phyloP scores from a whole-genome alignment of 2,113 vertebrate genomes.

The Clarias batrachus region DNA sequence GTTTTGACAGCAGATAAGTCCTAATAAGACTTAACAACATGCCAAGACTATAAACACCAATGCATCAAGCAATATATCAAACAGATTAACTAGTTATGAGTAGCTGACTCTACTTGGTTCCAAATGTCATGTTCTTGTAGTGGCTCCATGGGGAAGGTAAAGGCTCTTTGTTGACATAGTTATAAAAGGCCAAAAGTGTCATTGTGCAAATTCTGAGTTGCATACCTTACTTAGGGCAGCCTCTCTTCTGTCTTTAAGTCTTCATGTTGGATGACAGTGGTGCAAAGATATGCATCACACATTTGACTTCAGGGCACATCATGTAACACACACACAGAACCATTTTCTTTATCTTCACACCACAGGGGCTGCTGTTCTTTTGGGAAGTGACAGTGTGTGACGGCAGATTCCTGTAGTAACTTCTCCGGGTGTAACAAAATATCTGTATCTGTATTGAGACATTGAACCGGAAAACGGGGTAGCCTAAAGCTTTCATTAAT shows the following conservation, averaged over 20 bases:
- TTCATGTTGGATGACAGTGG: slow-evolving; percentile 22
- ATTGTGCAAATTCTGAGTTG: slow-evolving; percentile 14
- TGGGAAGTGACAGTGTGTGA: slow-evolving; percentile 7
- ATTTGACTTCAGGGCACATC: slow-evolving; percentile 15
- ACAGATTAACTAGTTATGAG: slow-evolving; percentile 19
- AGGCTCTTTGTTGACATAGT: slow-evolving; percentile 32
- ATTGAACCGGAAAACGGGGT: not conserved
- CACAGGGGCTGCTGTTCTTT: slow-evolving; percentile 22
- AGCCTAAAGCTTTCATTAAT: not conserved
- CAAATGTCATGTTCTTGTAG: slow-evolving; percentile 17
- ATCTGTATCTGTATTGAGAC: not conserved
- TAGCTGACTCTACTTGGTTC: not conserved
- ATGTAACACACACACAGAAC: not conserved
- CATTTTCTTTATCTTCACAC: slow-evolving; percentile 43
- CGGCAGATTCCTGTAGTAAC: not conserved
- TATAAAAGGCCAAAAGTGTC: slow-evolving; percentile 10
- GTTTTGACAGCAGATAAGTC: slow-evolving; percentile 21
- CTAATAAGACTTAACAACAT: slow-evolving; percentile 13
- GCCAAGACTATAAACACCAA: slow-evolving; percentile 16
- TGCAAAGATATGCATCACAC: slow-evolving; percentile 46
- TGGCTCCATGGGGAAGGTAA: slow-evolving; percentile 7
- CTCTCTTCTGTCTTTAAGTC: slow-evolving; percentile 5
- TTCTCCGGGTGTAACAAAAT: not conserved
- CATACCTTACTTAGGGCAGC: slow-evolving; percentile 22
- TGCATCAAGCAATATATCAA: slow-evolving; percentile 26